Base-by-base conservation (phyloP, 1,140 invertebrate species). In the Hermetia illucens region DNA sequence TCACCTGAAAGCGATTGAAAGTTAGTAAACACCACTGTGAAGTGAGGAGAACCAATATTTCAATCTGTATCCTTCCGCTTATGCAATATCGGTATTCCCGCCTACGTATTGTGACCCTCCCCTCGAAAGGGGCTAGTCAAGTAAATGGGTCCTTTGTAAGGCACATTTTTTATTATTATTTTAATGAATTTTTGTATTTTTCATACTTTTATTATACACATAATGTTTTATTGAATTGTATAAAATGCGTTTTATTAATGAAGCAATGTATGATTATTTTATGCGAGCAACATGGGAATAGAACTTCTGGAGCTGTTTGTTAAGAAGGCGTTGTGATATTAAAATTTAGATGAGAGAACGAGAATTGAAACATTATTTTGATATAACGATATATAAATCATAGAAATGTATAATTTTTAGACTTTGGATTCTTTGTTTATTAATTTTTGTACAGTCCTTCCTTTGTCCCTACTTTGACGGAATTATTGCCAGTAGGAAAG, bases 1-100 rank as follows among this genome's bases (percentile, higher is more conserved):
- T 6, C 24, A 8, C 6, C 24, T 25, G 24, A 8, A n/a, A 25
- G 6, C n/a, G 24, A 48, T 46, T 53, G 52, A 50, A 29, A 29
- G 4, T 29, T 29, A 13, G 27, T 29, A 29, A 29, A 29, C 8
- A 25, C n/a, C 24, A 29, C n/a, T 3, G 16, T 29, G 3, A 12
- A 13, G 27, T 13, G 12, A 29, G 27, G 27, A 29, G 3, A 29
- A 29, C 4, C n/a, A 25, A 25, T 8, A 25, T 25, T 8, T 25
- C 16, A 29, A 12, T 9, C 16, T 29, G n/a, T 3, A 4, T 29
- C 16, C 16, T 8, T 29, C n/a, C n/a, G n/a, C 27, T 29, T 8
- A 3, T n/a, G 41, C 43, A 13, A 0, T n/a, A 31, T 15, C 8
- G 35, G n/a, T n/a, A n/a, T n/a, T n/a, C n/a, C n/a, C n/a, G n/a